Conservation (phyloP, 2,113 vertebrate genomes). For the Anarhynchus alexandrinus region DNA sequence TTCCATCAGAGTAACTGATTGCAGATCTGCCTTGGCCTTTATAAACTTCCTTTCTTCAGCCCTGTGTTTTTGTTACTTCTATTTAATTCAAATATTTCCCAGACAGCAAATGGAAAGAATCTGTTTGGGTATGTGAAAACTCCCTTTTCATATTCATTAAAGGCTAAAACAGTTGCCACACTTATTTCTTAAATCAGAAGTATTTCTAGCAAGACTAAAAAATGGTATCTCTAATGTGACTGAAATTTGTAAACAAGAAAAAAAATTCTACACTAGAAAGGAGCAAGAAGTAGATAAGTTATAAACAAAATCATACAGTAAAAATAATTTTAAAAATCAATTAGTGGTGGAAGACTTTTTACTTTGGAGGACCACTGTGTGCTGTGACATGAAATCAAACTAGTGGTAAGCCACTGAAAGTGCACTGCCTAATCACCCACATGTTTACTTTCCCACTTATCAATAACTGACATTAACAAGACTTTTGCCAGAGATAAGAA, state of each 20-base stretch:
- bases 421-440: neutral
- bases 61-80: neutral
- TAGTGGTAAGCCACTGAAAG: neutral
- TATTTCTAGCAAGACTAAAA: neutral
- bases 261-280: neutral
- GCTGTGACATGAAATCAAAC: neutral
- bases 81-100: neutral
- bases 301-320: neutral
- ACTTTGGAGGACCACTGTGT: neutral
- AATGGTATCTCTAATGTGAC: neutral
- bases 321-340: neutral
- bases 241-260: neutral
- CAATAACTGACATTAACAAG: neutral
- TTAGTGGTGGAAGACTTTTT: neutral
- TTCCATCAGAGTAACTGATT: neutral
- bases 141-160: neutral
- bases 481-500: slow-evolving; percentile 29
- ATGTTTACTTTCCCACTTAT: slow-evolving; percentile 34
- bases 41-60: neutral
- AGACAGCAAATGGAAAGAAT: neutral
- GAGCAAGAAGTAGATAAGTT: neutral
- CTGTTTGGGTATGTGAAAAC: neutral
- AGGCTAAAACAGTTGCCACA: neutral
- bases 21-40: neutral
- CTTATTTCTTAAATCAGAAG: neutral